These are phyloP conservation scores for Euplexia lucipara DNA, from an alignment of 2,888 invertebrate species.

Conservation along the genomic window DNA sequence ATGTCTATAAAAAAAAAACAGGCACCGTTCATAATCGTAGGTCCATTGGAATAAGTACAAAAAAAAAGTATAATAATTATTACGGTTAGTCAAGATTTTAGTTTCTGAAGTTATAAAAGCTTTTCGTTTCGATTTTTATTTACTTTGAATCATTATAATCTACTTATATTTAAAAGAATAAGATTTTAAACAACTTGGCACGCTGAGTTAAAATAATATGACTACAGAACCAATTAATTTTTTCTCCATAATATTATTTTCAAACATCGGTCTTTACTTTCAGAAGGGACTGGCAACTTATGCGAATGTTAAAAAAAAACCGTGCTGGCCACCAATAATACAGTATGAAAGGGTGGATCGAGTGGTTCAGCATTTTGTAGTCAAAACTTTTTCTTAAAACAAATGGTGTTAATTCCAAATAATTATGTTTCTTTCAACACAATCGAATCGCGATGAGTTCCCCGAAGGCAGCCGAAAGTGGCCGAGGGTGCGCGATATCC, in stretches of 20 bases:
- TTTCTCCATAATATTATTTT: neutral
- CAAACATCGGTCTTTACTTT: neutral
- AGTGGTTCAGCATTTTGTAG: neutral
- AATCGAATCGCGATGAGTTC: conserved; percentile 87
- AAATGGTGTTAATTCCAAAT: conserved; percentile 74
- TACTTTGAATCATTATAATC: neutral
- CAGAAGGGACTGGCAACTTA: neutral
- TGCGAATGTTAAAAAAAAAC: conserved; percentile 10
- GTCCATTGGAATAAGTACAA: too few relatives aligned
- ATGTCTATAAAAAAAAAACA: too few relatives aligned
- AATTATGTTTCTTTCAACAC: conserved; percentile 81
- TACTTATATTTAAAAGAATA: neutral
- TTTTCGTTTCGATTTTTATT: too few relatives aligned
- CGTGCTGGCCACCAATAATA: neutral
- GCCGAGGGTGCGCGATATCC: conserved; percentile 84
- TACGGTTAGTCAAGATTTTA: too few relatives aligned
- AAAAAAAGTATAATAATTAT: too few relatives aligned
- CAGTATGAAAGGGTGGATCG: conserved; percentile 22
- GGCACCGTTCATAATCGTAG: too few relatives aligned
- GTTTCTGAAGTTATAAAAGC: too few relatives aligned
- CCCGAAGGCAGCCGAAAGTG: conserved; percentile 80
- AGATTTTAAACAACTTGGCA: neutral
- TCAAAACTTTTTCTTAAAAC: conserved; percentile 42
- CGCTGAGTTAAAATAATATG: neutral
- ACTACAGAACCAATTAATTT: neutral